Conservation (phyloP, 2,888 invertebrate genomes). For the Lycaena phlaeas region DNA sequence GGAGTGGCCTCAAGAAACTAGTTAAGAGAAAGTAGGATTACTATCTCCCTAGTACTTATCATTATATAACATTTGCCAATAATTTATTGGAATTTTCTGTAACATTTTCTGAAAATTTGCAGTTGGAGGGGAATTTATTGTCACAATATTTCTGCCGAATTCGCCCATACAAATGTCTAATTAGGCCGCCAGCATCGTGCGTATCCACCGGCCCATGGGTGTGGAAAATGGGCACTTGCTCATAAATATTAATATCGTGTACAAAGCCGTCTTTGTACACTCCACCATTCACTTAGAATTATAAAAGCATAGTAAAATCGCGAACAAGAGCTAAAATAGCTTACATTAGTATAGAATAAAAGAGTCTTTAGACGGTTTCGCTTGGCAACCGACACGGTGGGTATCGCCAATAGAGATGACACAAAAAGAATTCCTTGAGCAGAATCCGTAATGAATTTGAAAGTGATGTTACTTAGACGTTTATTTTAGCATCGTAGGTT, state of each 20-base stretch:
- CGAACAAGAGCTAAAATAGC: slow-evolving; percentile 65
- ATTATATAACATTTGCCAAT: slow-evolving; percentile 45
- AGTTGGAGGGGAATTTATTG: no score
- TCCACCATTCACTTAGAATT: slow-evolving; percentile 66
- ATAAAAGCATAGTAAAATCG: slow-evolving; percentile 65
- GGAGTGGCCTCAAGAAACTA: slow-evolving; percentile 65
- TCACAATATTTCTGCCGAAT: slow-evolving; percentile 51
- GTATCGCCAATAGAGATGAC: slow-evolving; percentile 49
- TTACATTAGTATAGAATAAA: slow-evolving; percentile 58
- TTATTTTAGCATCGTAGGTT: slow-evolving; percentile 14
- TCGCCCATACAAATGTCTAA: slow-evolving; percentile 57
- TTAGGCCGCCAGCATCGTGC: slow-evolving; percentile 61
- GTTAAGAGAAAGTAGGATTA: slow-evolving; percentile 70
- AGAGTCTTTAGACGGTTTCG: slow-evolving; percentile 55
- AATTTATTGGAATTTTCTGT: slow-evolving; percentile 13
- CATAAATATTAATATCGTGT: slow-evolving; percentile 66
- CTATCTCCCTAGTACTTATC: slow-evolving; percentile 53
- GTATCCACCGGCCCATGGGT: slow-evolving; percentile 65
- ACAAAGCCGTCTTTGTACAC: slow-evolving; percentile 65
- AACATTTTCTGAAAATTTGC: no score
- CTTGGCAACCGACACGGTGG: slow-evolving; percentile 58
- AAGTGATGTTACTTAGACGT: neutral
- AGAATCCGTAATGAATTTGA: slow-evolving; percentile 35
- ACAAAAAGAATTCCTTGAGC: slow-evolving; percentile 41
- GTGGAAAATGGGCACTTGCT: slow-evolving; percentile 62